These are phyloP conservation scores for Syritta pipiens DNA, from an alignment of 2,888 invertebrate species.

Conservation along the genomic window DNA sequence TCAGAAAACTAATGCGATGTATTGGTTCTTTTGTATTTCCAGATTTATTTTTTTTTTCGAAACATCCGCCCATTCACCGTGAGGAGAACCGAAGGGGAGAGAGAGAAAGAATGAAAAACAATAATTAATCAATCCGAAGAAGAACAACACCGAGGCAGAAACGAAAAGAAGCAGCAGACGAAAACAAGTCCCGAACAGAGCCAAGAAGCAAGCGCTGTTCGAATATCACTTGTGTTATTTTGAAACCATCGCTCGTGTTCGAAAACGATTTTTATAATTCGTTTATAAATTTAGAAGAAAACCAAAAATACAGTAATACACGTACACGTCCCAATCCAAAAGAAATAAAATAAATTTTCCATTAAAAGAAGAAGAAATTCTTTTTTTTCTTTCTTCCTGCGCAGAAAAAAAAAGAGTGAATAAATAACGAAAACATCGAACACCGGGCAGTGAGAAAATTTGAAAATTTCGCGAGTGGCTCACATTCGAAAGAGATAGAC, in stretches of 20 bases:
- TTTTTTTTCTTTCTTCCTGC: neutral
- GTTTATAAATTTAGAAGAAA: constrained; percentile 19
- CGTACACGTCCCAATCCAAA: constrained; percentile 12
- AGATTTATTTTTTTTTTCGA: constrained; percentile 56
- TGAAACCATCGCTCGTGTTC: constrained; percentile 50
- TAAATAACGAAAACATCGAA: constrained; percentile 35
- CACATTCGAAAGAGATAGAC: neutral
- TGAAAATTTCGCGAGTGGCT: neutral
- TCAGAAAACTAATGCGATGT: constrained; percentile 10
- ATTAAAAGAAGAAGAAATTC: neutral
- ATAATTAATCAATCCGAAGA: constrained; percentile 59
- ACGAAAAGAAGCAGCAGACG: constrained; percentile 16
- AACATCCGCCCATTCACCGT: constrained; percentile 26
- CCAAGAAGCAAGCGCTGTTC: constrained; percentile 27
- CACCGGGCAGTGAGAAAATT: neutral
- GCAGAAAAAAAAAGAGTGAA: constrained; percentile 16
- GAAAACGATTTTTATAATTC: constrained; percentile 18
- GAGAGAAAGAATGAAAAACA: constrained; percentile 37
- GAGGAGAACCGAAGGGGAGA: neutral
- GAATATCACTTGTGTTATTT: constrained; percentile 35
- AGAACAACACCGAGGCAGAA: too few relatives aligned
- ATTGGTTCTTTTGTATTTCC: constrained; percentile 34
- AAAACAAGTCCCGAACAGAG: constrained; percentile 12
- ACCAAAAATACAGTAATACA: constrained; percentile 4
- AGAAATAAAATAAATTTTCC: constrained; percentile 6